Evolutionary conservation across 2,888 invertebrate genomes (phyloP), one percentile per base, ranked within the genome.

Genomic region (Perithous albicinctus): DNA sequence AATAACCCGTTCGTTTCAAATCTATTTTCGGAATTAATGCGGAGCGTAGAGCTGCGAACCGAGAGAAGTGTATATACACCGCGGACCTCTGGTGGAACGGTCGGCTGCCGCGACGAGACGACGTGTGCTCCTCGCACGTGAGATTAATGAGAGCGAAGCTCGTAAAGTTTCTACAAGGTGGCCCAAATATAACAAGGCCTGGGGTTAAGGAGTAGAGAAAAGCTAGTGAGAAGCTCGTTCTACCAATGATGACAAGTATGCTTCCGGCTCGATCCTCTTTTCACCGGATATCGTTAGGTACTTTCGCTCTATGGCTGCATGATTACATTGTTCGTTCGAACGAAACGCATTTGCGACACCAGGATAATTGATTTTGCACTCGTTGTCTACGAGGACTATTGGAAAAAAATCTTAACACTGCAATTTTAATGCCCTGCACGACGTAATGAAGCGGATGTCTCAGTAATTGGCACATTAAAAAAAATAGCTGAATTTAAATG

Each of bases 11-110:
- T 85, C 83, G 84, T 85, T 80, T 76, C 74, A 84, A 72, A 78
- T 87, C 88, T 90, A 89, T 90, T 90, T 88, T 76, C 84, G 82
- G 88, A 81, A 87, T 89, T 87, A 87, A 89, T 85, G 85, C 78
- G 83, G 83, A 83, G 83, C 84, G 77, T 63, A 80, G 82, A 69
- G 12, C n/a, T 38, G 70, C 26, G 63, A 54, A 61, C 15, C 32
- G 73, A 54, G 61, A 48, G 51, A 26, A 64, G 56, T 29, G 38
- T 69, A 41, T 43, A 46, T 12, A 63, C 26, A 56, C 2, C 29
- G n/a, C 26, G 51, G 26, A n/a, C n/a, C 43, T 23, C 5, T 43
- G 43, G 12, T n/a, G 15, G 15, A 43, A 43, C 38, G 51, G n/a
- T 48, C 29, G n/a, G n/a, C n/a, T 51, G 51, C 38, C 69, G 69